Percentiles rank a stretch among this genome's conserved stretches.
Conservation (phyloP, 2,888 invertebrate species). For the Scaptomyza caliginosa region DNA sequence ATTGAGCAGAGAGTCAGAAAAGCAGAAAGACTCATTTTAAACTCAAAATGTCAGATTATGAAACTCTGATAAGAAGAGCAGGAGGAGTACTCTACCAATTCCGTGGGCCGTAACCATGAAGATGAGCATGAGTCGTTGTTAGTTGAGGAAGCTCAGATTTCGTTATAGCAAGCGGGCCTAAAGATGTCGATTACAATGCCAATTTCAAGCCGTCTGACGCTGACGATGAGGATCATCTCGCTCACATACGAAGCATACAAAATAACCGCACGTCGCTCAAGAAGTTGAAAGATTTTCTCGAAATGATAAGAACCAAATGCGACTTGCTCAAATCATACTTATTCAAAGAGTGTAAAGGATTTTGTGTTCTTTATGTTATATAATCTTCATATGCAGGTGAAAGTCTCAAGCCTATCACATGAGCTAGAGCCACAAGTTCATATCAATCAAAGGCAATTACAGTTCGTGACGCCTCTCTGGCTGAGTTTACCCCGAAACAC, state of each 20-base stretch:
- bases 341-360: neutral
- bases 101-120: conserved; percentile 57
- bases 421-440: conserved; percentile 31
- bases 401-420: conserved; percentile 14
- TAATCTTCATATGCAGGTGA: conserved; percentile 33
- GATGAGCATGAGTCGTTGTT: conserved; percentile 51
- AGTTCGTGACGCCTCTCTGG: conserved; percentile 26
- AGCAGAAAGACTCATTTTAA: conserved; percentile 59
- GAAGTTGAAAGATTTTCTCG: conserved; percentile 61
- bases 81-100: neutral
- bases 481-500: conserved; percentile 26
- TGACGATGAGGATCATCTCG: conserved; percentile 66
- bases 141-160: conserved; percentile 52
- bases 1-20: conserved; percentile 25
- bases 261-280: conserved; percentile 63
- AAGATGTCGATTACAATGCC: conserved; percentile 75
- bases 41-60: conserved; percentile 77
- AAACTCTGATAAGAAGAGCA: conserved; percentile 60
- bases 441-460: conserved; percentile 69
- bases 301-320: conserved; percentile 57
- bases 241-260: conserved; percentile 50
- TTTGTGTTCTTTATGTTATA: neutral
- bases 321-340: neutral
- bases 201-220: conserved; percentile 68
- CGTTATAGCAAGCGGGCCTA: conserved; percentile 49